Percentiles rank a stretch among this genome's conserved stretches.
phyloP scores from a whole-genome alignment of 2,113 vertebrate species.

The Cryptotis parvus region DNA sequence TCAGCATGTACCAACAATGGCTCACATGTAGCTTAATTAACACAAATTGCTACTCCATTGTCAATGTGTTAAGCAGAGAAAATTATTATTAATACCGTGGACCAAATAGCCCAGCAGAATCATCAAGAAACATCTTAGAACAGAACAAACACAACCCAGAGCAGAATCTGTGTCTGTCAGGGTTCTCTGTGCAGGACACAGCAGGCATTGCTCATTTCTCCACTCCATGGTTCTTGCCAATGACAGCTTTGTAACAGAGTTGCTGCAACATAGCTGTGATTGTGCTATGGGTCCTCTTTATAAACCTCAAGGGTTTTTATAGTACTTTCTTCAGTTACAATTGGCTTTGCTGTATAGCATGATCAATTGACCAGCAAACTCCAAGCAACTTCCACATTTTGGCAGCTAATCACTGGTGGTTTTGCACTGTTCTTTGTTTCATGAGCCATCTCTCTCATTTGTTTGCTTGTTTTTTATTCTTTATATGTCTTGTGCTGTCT shows the following conservation, averaged over 20 bases:
- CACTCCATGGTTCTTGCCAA: not conserved
- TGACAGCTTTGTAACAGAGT: not conserved
- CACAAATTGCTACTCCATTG: too few species aligned
- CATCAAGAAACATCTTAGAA: not conserved
- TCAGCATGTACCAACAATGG: too few species aligned
- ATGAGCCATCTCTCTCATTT: not conserved
- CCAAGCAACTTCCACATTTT: not conserved
- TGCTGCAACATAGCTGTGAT: not conserved
- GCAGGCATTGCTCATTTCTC: not conserved
- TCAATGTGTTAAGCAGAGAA: not conserved
- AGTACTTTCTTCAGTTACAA: slow-evolving; percentile 19
- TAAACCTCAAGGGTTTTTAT: not conserved
- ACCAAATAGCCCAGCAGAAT: not conserved
- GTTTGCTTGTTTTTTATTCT: not conserved
- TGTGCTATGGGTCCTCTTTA: not conserved
- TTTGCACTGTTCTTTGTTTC: not conserved
- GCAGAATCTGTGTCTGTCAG: not conserved
- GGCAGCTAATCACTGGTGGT: not conserved
- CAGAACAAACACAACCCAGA: not conserved
- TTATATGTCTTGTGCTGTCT: not conserved
- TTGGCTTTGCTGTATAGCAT: not conserved
- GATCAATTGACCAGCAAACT: not conserved
- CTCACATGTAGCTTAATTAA: too few species aligned
- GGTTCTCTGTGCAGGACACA: not conserved
- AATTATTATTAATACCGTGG: not conserved